Evolutionary conservation across 2,888 invertebrate genomes (phyloP).

Genomic region (Platycnemis pennipes): DNA sequence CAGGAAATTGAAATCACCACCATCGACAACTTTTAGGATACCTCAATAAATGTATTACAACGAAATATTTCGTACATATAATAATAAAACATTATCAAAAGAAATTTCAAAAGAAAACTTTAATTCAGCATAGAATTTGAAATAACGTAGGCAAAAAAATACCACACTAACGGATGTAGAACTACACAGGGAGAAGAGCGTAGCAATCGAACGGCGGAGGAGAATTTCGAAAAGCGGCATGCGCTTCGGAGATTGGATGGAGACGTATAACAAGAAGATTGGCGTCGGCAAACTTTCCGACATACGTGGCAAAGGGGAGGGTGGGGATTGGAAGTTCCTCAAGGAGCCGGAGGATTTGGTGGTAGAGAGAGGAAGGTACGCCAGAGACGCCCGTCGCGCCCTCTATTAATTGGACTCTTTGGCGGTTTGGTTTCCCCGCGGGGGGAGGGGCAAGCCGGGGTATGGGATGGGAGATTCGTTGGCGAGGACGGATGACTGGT

Average conservation of each 20-base stretch:
- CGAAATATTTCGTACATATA: no score
- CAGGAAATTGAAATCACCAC: no score
- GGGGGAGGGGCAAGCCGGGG: neutral
- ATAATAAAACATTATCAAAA: no score
- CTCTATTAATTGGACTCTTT: conserved; percentile 51
- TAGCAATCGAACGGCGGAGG: neutral
- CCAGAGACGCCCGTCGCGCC: neutral
- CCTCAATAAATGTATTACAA: no score
- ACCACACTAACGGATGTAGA: neutral
- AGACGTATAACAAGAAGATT: neutral
- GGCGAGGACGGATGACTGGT: neutral
- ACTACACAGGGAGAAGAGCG: neutral
- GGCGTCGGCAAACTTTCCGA: conserved; percentile 32
- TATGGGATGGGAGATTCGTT: neutral
- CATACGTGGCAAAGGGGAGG: neutral
- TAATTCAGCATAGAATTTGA: no score
- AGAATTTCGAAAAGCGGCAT: neutral
- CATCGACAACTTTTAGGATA: no score
- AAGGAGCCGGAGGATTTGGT: neutral
- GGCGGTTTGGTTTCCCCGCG: neutral
- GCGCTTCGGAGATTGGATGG: neutral
- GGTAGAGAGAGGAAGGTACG: neutral
- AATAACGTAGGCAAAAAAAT: neutral
- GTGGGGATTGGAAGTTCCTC: neutral
- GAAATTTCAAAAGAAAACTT: no score